phyloP scores from a whole-genome alignment of 2,113 vertebrate genomes.

The Eretmochelys imbricata region DNA sequence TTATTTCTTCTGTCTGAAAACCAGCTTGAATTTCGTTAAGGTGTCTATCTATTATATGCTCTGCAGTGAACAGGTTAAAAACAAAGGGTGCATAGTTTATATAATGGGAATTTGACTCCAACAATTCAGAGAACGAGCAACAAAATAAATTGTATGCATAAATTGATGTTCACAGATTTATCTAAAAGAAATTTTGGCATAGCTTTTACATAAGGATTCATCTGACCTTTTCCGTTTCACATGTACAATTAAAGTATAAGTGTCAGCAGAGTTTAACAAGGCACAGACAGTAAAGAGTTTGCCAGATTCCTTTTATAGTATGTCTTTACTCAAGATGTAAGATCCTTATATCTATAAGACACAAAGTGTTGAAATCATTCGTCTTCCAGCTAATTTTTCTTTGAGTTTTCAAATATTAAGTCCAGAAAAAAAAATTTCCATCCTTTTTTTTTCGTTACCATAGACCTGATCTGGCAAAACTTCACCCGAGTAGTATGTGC shows the following conservation, averaged over 20 bases:
- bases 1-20: neutral
- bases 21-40: neutral
- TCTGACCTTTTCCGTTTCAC: conserved; percentile 60
- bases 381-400: neutral
- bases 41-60: neutral
- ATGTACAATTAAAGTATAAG: neutral
- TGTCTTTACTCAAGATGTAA: conserved; percentile 8
- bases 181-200: conserved; percentile 41
- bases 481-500: neutral
- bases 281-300: conserved; percentile 19
- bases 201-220: conserved; percentile 54
- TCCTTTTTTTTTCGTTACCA: neutral
- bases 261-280: conserved; percentile 54
- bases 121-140: conserved; percentile 33
- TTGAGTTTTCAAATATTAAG: neutral
- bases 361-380: conserved; percentile 20
- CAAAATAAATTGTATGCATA: neutral
- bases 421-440: neutral
- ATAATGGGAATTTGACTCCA: conserved; percentile 28
- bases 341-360: neutral
- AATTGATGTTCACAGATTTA: conserved; percentile 12
- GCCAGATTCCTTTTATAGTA: conserved; percentile 32
- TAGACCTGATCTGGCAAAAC: neutral
- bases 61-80: neutral
- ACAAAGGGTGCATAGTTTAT: neutral